Evolutionary conservation across 2,797 vertebrate species (phyloP), one percentile per base, ranked within the genome.

Genomic region (Netta rufina): DNA sequence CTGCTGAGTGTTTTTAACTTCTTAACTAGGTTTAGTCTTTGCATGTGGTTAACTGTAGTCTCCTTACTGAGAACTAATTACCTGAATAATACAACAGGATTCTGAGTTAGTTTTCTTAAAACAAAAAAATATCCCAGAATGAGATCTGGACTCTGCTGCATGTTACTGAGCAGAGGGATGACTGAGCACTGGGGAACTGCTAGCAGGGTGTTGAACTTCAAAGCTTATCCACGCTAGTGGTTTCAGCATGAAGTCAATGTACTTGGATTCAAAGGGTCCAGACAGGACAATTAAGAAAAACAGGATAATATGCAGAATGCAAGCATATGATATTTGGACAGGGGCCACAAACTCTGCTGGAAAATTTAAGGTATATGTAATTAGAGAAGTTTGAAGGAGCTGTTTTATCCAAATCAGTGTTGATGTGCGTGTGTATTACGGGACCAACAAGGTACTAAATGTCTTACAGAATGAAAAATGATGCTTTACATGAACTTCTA

Each of bases 401-500:
- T 8, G 27, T 61, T 49, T 64, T n/a, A 41, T 38, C 57, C 47
- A 27, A 14, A 38, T 20, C 22, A 2, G 12, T 1, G 33, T 33
- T 56, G 54, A 13, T 47, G 30, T 8, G 74, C 33, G 51, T 9
- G 19, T 14, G 17, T 11, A 14, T 28, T 28, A 39, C 41, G 12
- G 49, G 53, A 61, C 71, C 66, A 39, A 20, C 54, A 8, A 41
- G 66, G 65, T 58, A 47, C 47, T 8, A 3, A 47, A 25, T 7
- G 2, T 54, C 58, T 61, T 39, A 21, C 75, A 39, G 75, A 41
- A 6, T 2, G 41, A 62, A 54, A 22, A 33, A 6, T 6, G 10
- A 4, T 4, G 62, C 53, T 49, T 57, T 39, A 6, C 1, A 0
- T 32, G 60, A 27, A 6, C 14, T 28, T 36, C 33, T 58, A 7